Evolutionary conservation across 2,797 vertebrate species (phyloP), one percentile per base, ranked within the genome.

Genomic region (Epinephelus coioides): DNA sequence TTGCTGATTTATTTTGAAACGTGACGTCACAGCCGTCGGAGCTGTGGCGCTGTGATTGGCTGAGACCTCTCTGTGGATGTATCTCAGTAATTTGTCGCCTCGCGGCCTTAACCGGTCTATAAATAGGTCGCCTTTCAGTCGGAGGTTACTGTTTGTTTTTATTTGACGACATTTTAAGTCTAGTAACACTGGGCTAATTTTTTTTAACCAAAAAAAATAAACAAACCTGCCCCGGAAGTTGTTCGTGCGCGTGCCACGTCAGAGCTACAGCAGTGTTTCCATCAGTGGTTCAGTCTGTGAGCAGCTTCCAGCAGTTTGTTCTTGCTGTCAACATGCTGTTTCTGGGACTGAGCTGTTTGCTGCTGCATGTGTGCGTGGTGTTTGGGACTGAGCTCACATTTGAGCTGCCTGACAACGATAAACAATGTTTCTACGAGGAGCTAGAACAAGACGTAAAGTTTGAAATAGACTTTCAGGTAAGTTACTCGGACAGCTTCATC

Each of bases 361-460:
- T 93, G 30, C 59, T 95, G 5, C 83, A 69, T 44, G 69, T 86
- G 40, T 56, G 55, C 7, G 19, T 67, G 50, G 91, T 88, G 65
- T 88, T 80, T 40, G 93, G 81, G 38, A 94, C 93, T 0, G 95
- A 96, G 79, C 77, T 96, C 38, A 96, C 95, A 0, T 96, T 96
- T 84, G 94, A 95, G 82, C 92, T 96, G 9, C 84, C 93, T 0
- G 95, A 96, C 79, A 95, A 95, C 60, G 92, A 95, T 0, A 95
- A 95, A 56, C 94, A 96, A 12, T 96, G 96, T 89, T 96, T 96
- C 88, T 95, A 92, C 84, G 94, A 96, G 73, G 95, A 96, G 0
- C 71, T 96, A 3, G 92, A 95, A 3, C 83, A 88, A 61, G 94
- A 90, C 56, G 88, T 85, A 1, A 95, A 88, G 86, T 95, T 96